Conservation (phyloP, 23 tunicate species). For the Botrylloides violaceus region DNA sequence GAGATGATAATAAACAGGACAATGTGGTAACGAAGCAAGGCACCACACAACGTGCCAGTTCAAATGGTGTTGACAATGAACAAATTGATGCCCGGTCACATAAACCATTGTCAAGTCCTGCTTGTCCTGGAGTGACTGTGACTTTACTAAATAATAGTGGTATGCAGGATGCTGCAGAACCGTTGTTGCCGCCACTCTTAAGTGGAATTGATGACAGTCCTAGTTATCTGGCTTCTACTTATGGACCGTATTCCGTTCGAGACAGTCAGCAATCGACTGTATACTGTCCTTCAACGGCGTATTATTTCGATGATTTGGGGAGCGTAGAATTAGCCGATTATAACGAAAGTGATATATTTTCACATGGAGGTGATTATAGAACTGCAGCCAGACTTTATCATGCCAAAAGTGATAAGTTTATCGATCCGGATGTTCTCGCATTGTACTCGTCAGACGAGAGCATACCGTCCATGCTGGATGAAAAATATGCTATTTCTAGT, state of each 20-base stretch:
- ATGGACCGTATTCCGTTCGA: slow-evolving; percentile 1
- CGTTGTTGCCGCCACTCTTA: neutral
- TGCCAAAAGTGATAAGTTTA: slow-evolving; percentile 13
- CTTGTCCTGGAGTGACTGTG: slow-evolving; percentile 26
- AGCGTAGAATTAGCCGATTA: neutral
- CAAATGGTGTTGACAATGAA: too few relatives aligned
- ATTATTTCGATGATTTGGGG: slow-evolving; percentile 14
- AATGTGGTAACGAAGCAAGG: too few relatives aligned
- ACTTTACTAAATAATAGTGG: neutral
- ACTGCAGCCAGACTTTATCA: neutral
- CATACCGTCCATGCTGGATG: slow-evolving; percentile 22
- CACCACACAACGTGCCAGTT: too few relatives aligned
- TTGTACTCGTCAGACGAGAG: slow-evolving; percentile 49
- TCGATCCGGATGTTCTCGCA: slow-evolving; percentile 21
- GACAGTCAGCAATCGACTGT: slow-evolving; percentile 6
- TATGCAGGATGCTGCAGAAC: neutral
- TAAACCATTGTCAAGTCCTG: slow-evolving; percentile 3
- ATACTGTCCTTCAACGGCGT: slow-evolving; percentile 15
- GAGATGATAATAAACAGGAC: too few relatives aligned
- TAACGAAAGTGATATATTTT: neutral
- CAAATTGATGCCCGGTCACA: too few relatives aligned
- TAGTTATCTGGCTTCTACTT: neutral
- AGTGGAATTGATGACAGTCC: neutral
- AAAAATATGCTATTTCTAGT: slow-evolving; percentile 3
- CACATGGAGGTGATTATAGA: neutral